Percentiles rank a stretch among this genome's conserved stretches.
Conservation (phyloP, 2,113 vertebrate genomes). For the Rhineura floridana region DNA sequence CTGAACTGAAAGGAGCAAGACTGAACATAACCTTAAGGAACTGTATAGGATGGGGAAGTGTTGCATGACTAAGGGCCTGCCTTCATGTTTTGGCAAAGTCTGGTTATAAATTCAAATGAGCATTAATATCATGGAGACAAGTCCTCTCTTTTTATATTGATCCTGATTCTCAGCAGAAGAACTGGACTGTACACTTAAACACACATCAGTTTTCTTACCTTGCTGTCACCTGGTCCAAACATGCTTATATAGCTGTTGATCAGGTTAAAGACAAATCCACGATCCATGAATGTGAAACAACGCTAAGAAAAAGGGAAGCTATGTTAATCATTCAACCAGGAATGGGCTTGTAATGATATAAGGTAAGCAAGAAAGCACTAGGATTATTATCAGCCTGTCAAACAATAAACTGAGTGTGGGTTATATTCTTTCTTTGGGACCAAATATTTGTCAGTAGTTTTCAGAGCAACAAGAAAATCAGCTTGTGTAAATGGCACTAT, state of each 20-base stretch:
- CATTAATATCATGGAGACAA: not conserved
- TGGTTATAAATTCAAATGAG: not conserved
- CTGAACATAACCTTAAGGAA: no score
- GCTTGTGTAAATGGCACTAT: not conserved
- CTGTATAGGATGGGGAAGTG: no score
- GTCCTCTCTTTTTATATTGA: not conserved
- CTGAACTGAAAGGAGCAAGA: no score
- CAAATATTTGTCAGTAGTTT: not conserved
- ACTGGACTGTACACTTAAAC: not conserved
- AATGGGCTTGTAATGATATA: not conserved
- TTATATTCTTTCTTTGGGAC: not conserved
- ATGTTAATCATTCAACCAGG: not conserved
- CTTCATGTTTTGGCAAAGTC: not conserved
- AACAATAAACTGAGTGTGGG: not conserved
- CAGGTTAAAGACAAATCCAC: conserved; percentile 93
- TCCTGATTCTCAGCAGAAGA: not conserved
- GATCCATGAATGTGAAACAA: conserved; percentile 95
- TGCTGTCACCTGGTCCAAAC: conserved; percentile 89
- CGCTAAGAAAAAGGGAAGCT: conserved; percentile 74
- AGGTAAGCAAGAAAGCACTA: not conserved
- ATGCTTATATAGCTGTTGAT: conserved; percentile 93
- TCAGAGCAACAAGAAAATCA: not conserved
- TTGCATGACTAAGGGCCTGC: not conserved
- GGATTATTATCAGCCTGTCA: not conserved
- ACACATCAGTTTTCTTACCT: conserved; percentile 76